Base-by-base conservation (phyloP, 2,888 invertebrate genomes). In the Euplexia lucipara region DNA sequence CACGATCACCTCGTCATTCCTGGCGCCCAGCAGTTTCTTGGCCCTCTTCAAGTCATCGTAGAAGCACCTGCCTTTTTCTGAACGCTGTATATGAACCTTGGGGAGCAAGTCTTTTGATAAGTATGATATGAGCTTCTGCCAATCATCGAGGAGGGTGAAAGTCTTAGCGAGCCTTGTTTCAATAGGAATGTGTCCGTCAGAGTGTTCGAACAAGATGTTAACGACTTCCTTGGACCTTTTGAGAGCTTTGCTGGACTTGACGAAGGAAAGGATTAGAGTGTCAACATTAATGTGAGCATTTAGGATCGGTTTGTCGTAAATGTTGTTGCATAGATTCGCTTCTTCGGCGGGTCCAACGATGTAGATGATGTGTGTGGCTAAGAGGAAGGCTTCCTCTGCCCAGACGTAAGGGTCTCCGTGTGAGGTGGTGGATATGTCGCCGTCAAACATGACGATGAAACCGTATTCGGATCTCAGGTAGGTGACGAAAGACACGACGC, bases 131-230 rank as follows among this genome's bases (percentile, higher is more conserved):
- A 95, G 79, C 47, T 92, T 93, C 70, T 94, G 91, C 92, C 93
- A 95, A 65, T 95, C 94, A 44, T 89, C 91, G 1, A 95, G 78
- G 0, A 95, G 69, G 73, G 88, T 87, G 74, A 91, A 95, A 0
- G 81, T 65, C 52, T 88, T 89, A 5, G 88, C 89, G 6, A 89
- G 86, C 12, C 86, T 84, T 0, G 92, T 93, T 60, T 95, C 95
- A 0, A 90, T 64, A 0, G 95, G 95, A 2, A 94, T 66, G 2
- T 78, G 75, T 0, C 89, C 92, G 58, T 89, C 89, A 0, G 95
- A 95, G 69, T 95, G 90, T 59, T 95, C 93, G 48, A 95, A 95
- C 71, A 90, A 88, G 0, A 95, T 88, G 42, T 94, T 95, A 4
- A 91, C 70, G 0, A 95, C 77, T 5, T 92, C 88, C 69, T 95